These are phyloP conservation scores for Tangara arthus DNA, from an alignment of 2,797 vertebrate genomes.

Conservation along the genomic window DNA sequence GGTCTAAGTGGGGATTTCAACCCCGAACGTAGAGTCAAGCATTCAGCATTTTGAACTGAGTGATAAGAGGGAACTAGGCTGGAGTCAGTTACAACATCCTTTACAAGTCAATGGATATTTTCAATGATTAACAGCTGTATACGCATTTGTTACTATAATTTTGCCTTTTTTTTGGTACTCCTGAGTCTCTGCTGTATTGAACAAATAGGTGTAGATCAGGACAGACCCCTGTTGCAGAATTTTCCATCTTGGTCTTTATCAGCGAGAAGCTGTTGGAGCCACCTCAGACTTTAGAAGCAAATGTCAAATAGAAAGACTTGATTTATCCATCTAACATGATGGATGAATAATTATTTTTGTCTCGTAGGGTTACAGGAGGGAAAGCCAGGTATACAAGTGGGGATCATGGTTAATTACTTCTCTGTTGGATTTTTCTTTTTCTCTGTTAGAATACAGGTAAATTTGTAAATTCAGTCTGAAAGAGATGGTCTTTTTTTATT, in stretches of 20 bases:
- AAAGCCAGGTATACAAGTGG: neutral
- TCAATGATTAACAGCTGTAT: neutral
- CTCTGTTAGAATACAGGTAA: neutral
- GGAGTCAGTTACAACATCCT: neutral
- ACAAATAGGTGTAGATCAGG: accelerated
- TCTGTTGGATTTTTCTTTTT: neutral
- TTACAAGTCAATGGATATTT: neutral
- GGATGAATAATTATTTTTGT: neutral
- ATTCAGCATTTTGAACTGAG: neutral
- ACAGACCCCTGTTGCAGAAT: neutral
- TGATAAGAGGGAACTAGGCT: accelerated
- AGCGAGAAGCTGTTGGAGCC: neutral
- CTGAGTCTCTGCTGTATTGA: neutral
- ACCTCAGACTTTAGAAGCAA: neutral
- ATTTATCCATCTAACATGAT: neutral
- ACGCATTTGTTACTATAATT: neutral
- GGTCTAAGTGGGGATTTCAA: neutral
- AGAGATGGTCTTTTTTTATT: neutral
- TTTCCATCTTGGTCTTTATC: neutral
- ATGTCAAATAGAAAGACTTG: neutral
- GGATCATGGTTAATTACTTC: neutral
- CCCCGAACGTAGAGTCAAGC: neutral
- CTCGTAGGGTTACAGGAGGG: neutral
- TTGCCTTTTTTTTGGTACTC: neutral
- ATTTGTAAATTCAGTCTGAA: neutral